Evolutionary conservation across 1,140 invertebrate genomes (phyloP), one percentile per base, ranked within the genome.

Genomic region (Polyergus mexicanus): DNA sequence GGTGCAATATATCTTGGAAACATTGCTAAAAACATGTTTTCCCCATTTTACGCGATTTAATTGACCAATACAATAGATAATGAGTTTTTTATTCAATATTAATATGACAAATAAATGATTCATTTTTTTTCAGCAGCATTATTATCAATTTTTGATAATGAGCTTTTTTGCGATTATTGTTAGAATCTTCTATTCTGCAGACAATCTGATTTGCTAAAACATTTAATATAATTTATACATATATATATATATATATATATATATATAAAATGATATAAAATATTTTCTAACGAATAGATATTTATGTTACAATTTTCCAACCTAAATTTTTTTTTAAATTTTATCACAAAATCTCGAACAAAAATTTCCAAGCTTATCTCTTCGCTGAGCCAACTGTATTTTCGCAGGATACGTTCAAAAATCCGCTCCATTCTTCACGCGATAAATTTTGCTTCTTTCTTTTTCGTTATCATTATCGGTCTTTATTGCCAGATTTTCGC

Each of bases 401-500:
- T 58, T 60, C 25, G 16, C 66, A 32, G 51, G 22, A 83, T 25
- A 44, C n/a, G 51, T 8, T 77, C 51, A 54, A 51, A 72, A 22
- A 87, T 56, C 51, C 66, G 32, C 5, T 41, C 25, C 19, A 72
- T 60, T 72, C 54, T 44, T 60, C n/a, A 38, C 4, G 22, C 66
- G 19, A 81, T 83, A 83, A 86, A 88, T 85, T 85, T 56, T 16
- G 22, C 51, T 8, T n/a, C 22, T 19, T 10, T 63, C 58, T 72
- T 72, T 60, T 72, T 47, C 38, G 38, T 83, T 74, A 63, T 83
- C 68, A 83, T 89, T 88, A 89, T 89, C 75, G 65, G 62, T 69
- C 76, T 88, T 89, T 89, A 89, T 89, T 72, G 88, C 60, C 28
- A 16, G 84, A 65, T 89, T 89, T 78, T 69, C 68, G 72, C 76